Base-by-base conservation (phyloP, 2,888 invertebrate species). In the Netelia fuscicornis region DNA sequence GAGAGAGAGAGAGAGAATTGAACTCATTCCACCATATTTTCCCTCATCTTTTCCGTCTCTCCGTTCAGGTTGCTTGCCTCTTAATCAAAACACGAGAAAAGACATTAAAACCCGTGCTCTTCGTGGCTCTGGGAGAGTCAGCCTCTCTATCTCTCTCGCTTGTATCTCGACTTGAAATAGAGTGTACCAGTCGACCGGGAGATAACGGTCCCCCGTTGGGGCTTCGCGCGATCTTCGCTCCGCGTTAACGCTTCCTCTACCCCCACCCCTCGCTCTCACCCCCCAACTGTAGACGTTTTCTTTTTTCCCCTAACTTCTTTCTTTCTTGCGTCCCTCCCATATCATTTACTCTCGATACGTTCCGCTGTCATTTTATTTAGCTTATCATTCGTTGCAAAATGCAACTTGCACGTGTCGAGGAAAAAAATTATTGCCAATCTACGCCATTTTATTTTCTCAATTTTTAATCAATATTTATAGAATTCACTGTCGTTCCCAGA, bases 21-120 rank as follows among this genome's bases (percentile, higher is more conserved):
- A 58, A 70, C 67, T 62, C 78, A 25, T 68, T 71, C 71, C 48
- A 44, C 30, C 72, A 30, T 65, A 58, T 65, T 67, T 79, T 75
- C 70, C 60, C 68, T 70, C 78, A 37, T 58, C 62, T 54, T 65
- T 75, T 60, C 70, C 65, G 70, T 67, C 87, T 84, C 88, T 85
- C 85, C 84, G 88, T 87, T 89, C 87, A 87, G 88, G 72, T 65
- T 88, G 84, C 87, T 88, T 87, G 89, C 86, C 89, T 90, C 90
- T 93, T 93, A 93, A 93, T 93, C 93, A 93, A 93, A 93, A 92
- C 90, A 89, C 90, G 89, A 92, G 92, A 91, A 92, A 91, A 93
- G 92, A 92, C 92, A 92, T 93, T 93, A 92, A 92, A 92, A 91
- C 90, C 90, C 89, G 87, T 88, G 86, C 89, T 90, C 89, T 56